These are phyloP conservation scores for Acipenser ruthenus DNA, from an alignment of 2,797 vertebrate species.

Conservation along the genomic window DNA sequence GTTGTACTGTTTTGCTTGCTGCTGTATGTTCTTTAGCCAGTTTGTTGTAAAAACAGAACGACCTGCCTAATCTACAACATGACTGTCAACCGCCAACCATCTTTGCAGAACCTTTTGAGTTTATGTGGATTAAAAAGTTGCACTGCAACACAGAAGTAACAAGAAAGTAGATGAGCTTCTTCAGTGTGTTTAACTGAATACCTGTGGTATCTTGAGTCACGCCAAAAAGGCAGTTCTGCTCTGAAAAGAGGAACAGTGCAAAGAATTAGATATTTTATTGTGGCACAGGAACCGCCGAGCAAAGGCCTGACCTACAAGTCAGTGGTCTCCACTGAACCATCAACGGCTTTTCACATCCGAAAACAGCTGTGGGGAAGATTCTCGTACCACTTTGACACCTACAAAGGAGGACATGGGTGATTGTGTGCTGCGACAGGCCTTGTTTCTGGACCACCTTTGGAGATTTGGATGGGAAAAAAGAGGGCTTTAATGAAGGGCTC, in stretches of 20 bases:
- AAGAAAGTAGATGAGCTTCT: background rate
- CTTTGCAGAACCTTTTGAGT: too few relatives aligned
- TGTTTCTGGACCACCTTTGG: constrained; percentile 43
- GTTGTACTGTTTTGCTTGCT: too few relatives aligned
- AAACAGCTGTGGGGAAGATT: constrained; percentile 42
- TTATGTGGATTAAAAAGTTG: too few relatives aligned
- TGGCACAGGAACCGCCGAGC: constrained; percentile 31
- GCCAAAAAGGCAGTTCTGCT: background rate
- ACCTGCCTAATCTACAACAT: too few relatives aligned
- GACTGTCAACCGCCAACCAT: too few relatives aligned
- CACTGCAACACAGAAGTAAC: too few relatives aligned
- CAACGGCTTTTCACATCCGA: constrained; percentile 34
- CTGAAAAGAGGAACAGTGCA: background rate
- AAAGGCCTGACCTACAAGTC: constrained; percentile 33
- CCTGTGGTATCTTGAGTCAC: background rate
- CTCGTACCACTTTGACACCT: constrained; percentile 41
- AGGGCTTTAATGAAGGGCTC: constrained; percentile 30
- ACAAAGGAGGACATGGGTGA: constrained; percentile 25
- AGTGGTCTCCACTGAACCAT: constrained; percentile 39
- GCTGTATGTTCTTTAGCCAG: too few relatives aligned
- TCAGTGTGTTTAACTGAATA: background rate
- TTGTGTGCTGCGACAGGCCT: constrained; percentile 16
- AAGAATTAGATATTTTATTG: constrained; percentile 28
- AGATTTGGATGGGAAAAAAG: constrained; percentile 31
- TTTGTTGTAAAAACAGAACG: too few relatives aligned